A percentile compares a stretch with the other conserved stretches of the same genome.
These are phyloP conservation scores for Folsomia candida DNA, from an alignment of 2,888 invertebrate genomes.

Conservation along the genomic window DNA sequence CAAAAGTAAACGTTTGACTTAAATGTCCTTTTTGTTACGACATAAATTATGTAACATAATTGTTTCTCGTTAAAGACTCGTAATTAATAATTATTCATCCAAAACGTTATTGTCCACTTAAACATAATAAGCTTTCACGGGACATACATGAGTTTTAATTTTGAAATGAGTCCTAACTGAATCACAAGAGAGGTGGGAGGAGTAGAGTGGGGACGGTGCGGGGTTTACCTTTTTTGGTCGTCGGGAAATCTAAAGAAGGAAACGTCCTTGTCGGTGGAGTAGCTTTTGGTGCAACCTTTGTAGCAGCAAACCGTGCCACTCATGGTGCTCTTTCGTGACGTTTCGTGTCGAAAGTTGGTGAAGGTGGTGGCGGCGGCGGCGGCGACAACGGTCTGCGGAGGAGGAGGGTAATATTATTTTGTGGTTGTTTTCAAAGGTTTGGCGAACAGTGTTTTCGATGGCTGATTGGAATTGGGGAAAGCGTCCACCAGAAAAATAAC, in stretches of 20 bases:
- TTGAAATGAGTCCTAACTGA: too few relatives aligned
- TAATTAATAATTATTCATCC: too few relatives aligned
- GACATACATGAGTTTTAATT: too few relatives aligned
- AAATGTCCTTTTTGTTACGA: too few relatives aligned
- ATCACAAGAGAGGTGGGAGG: too few relatives aligned
- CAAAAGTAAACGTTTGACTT: too few relatives aligned
- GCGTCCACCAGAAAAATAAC: neutral
- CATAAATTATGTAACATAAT: too few relatives aligned
- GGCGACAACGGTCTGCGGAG: neutral
- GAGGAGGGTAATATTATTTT: neutral
- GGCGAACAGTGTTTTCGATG: constrained; percentile 17
- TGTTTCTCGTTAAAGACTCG: too few relatives aligned
- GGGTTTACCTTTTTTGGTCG: constrained; percentile 37
- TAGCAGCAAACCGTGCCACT: constrained; percentile 38
- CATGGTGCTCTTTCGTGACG: constrained; percentile 10
- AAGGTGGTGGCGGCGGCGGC: neutral
- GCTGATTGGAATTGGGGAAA: neutral
- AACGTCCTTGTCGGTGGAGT: constrained; percentile 34
- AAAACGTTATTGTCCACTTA: too few relatives aligned
- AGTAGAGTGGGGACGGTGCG: too few relatives aligned
- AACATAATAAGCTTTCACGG: too few relatives aligned
- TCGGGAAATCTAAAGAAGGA: constrained; percentile 39
- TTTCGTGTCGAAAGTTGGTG: neutral
- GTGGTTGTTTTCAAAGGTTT: neutral
- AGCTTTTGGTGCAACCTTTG: constrained; percentile 35